These are phyloP conservation scores for Apogon hyalosoma DNA, from an alignment of 2,797 vertebrate species.

Conservation along the genomic window DNA sequence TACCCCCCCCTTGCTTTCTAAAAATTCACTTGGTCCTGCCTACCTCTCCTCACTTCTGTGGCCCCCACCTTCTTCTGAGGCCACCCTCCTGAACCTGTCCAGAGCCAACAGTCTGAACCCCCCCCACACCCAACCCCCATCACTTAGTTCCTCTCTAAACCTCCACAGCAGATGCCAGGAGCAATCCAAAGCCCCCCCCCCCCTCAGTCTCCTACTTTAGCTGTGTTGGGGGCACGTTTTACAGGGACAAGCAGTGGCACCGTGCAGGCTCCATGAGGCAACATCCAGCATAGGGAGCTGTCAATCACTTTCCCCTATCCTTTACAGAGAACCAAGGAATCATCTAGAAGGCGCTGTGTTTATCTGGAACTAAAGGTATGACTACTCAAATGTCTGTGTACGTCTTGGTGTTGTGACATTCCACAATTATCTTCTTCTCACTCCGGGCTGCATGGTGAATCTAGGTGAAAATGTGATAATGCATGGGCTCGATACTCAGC, in stretches of 20 bases:
- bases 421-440: background rate
- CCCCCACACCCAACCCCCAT: background rate
- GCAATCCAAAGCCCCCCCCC: constrained; percentile 1
- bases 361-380: constrained; percentile 60
- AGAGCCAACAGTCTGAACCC: background rate
- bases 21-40: constrained; percentile 24
- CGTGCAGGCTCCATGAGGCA: constrained; percentile 12
- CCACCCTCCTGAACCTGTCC: constrained; percentile 6
- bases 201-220: background rate
- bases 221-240: constrained; percentile 16
- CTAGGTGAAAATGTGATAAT: constrained; percentile 35
- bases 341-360: constrained; percentile 7
- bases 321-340: constrained; percentile 10
- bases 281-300: constrained; percentile 51
- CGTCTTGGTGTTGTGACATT: background rate
- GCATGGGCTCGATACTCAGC: background rate
- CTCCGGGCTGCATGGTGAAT: background rate
- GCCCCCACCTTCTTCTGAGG: constrained; percentile 23
- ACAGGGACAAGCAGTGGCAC: constrained; percentile 28
- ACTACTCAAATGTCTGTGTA: background rate
- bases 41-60: constrained; percentile 16
- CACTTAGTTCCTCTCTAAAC: background rate
- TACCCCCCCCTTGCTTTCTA: constrained; percentile 18
- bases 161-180: constrained; percentile 28
- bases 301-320: constrained; percentile 36